A percentile compares a stretch with the other conserved stretches of the same genome.
Evolutionary conservation across 2,888 invertebrate genomes (phyloP).

Genomic region (Pseudanteris insignis): DNA sequence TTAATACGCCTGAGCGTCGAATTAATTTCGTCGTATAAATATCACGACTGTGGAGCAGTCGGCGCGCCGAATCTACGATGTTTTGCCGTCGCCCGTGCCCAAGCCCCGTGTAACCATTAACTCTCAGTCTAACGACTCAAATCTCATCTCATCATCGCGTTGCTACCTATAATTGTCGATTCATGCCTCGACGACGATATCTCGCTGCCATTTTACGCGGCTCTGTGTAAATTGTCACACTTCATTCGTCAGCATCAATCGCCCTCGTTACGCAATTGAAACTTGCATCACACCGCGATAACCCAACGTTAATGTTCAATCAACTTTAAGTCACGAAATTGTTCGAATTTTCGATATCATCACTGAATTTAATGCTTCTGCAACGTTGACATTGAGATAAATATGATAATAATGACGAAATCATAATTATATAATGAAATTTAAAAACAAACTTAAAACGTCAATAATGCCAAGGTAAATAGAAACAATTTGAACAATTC

Average conservation of each 20-base stretch:
- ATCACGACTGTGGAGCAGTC: slow-evolving; percentile 39
- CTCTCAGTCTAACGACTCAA: slow-evolving; percentile 48
- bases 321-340: too few relatives aligned
- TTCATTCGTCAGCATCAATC: slow-evolving; percentile 11
- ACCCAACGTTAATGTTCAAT: too few relatives aligned
- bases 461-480: too few relatives aligned
- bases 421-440: too few relatives aligned
- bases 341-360: too few relatives aligned
- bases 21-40: slow-evolving; percentile 60
- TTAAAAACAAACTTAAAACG: too few relatives aligned
- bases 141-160: slow-evolving; percentile 36
- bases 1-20: slow-evolving; percentile 54
- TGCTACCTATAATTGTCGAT: slow-evolving; percentile 38
- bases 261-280: too few relatives aligned
- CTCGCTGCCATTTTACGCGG: slow-evolving; percentile 1
- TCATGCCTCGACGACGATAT: slow-evolving; percentile 10
- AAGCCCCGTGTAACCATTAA: slow-evolving; percentile 50
- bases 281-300: too few relatives aligned
- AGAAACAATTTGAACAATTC: too few relatives aligned
- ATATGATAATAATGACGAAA: too few relatives aligned
- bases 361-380: too few relatives aligned
- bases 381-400: too few relatives aligned
- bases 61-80: slow-evolving; percentile 21
- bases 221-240: slow-evolving; percentile 14
- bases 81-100: slow-evolving; percentile 40